Conservation (phyloP, 2,888 invertebrate genomes). For the Drosophila aldrichi region DNA sequence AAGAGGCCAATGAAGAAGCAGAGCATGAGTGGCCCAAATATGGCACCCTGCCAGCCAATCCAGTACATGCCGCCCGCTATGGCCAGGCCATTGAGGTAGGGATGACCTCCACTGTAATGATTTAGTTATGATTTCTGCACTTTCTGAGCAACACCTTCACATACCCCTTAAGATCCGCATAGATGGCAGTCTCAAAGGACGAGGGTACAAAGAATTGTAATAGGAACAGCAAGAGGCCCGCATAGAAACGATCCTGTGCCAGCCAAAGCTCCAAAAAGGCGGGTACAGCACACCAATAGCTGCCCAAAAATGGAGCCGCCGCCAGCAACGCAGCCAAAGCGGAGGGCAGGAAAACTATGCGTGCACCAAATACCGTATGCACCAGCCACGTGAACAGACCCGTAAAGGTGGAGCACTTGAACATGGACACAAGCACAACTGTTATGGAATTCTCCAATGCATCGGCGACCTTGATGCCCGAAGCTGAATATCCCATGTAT, state of each 20-base stretch:
- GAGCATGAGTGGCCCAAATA: slow-evolving; percentile 97
- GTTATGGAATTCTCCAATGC: slow-evolving; percentile 95
- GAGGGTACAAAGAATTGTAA: slow-evolving; percentile 94
- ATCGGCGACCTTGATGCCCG: slow-evolving; percentile 91
- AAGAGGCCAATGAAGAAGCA: slow-evolving; percentile 97
- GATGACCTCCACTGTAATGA: slow-evolving; percentile 93
- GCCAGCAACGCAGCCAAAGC: slow-evolving; percentile 94
- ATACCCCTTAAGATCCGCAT: slow-evolving; percentile 98
- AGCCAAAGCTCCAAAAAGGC: slow-evolving; percentile 98
- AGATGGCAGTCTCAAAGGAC: slow-evolving; percentile 97
- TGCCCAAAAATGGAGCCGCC: slow-evolving; percentile 97
- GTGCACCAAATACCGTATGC: slow-evolving; percentile 96
- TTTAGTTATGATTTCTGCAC: background rate
- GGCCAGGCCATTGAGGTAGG: slow-evolving; percentile 97
- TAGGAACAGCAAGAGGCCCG: slow-evolving; percentile 92
- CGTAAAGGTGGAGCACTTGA: slow-evolving; percentile 98
- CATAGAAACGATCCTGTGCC: slow-evolving; percentile 92
- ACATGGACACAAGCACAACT: slow-evolving; percentile 97
- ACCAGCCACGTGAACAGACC: slow-evolving; percentile 99
- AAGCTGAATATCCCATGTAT: slow-evolving; percentile 90
- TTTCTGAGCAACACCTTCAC: background rate
- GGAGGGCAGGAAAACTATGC: slow-evolving; percentile 97
- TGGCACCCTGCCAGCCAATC: slow-evolving; percentile 98
- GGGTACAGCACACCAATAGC: slow-evolving; percentile 97
- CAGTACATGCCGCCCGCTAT: slow-evolving; percentile 99